Evolutionary conservation across 53 echinoderm and acorn worm genomes (phyloP).

Genomic region (Luidia sarsii): DNA sequence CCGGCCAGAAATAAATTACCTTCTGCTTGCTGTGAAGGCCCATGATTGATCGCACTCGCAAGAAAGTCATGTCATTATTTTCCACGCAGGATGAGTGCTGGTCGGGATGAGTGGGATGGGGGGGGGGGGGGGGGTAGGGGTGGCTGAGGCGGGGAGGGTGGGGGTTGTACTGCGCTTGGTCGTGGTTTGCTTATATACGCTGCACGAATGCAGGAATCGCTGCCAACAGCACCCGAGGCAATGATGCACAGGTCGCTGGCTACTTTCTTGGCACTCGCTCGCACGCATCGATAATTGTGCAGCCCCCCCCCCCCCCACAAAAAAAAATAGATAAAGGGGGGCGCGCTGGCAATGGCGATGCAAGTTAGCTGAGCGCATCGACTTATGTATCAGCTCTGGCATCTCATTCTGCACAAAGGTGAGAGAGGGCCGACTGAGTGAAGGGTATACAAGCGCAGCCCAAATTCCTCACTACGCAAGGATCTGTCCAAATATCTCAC

Average conservation of each 20-base stretch:
- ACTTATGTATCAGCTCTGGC: slow-evolving; percentile 41
- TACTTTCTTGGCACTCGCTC: not conserved
- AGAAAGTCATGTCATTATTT: slow-evolving; percentile 58
- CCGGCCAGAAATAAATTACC: slow-evolving; percentile 59
- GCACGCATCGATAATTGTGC: slow-evolving; percentile 45
- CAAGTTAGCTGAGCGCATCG: slow-evolving; percentile 12
- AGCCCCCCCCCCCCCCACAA: no score
- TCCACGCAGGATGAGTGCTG: slow-evolving; percentile 1
- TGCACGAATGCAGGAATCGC: slow-evolving; percentile 50
- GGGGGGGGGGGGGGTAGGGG: not conserved
- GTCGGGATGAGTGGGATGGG: not conserved
- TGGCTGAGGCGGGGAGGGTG: not conserved
- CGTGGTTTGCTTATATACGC: slow-evolving; percentile 15
- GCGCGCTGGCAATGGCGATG: not conserved
- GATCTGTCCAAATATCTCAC: no score
- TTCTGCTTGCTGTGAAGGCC: slow-evolving; percentile 49
- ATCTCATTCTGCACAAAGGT: no score
- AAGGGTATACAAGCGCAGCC: no score
- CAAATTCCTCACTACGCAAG: no score
- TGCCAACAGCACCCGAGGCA: slow-evolving; percentile 32
- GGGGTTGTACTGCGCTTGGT: not conserved
- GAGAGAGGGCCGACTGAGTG: no score
- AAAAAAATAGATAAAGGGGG: not conserved
- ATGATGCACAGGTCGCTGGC: slow-evolving; percentile 40
- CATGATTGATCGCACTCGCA: slow-evolving; percentile 58